A percentile compares a stretch with the other conserved stretches of the same genome.
phyloP scores from a whole-genome alignment of 2,888 invertebrate genomes.

The Latheticus oryzae region DNA sequence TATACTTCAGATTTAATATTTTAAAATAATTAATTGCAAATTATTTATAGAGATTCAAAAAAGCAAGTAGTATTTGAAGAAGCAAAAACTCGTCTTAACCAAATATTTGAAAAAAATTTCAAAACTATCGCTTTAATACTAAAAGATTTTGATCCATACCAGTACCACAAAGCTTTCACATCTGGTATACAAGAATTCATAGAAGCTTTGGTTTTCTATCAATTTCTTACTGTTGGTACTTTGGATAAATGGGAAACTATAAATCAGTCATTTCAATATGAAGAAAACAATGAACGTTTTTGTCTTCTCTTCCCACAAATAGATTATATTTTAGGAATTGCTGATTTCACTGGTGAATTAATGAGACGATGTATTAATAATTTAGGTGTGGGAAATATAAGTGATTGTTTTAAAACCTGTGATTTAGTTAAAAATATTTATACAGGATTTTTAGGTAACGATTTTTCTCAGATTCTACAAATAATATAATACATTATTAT shows the following conservation, averaged over 20 bases:
- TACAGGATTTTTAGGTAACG: constrained; percentile 73
- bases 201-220: constrained; percentile 85
- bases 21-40: constrained; percentile 26
- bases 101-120: constrained; percentile 72
- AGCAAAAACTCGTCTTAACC: constrained; percentile 75
- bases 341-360: constrained; percentile 89
- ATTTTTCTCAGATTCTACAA: neutral
- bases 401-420: constrained; percentile 78
- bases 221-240: constrained; percentile 72
- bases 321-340: constrained; percentile 81
- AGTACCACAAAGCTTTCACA: constrained; percentile 76
- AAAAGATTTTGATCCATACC: constrained; percentile 76
- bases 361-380: constrained; percentile 91
- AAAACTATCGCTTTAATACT: constrained; percentile 80
- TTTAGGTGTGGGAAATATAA: constrained; percentile 79
- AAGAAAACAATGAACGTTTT: constrained; percentile 45
- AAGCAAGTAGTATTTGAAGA: constrained; percentile 69
- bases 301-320: constrained; percentile 63
- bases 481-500: constrained; percentile 43
- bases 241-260: constrained; percentile 70
- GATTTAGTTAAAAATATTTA: constrained; percentile 77
- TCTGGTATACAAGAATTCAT: constrained; percentile 83
- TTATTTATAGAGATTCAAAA: constrained; percentile 67
- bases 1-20: neutral
- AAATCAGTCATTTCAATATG: constrained; percentile 55